Base-by-base conservation (phyloP, 2,113 vertebrate species). In the Petromus typicus region DNA sequence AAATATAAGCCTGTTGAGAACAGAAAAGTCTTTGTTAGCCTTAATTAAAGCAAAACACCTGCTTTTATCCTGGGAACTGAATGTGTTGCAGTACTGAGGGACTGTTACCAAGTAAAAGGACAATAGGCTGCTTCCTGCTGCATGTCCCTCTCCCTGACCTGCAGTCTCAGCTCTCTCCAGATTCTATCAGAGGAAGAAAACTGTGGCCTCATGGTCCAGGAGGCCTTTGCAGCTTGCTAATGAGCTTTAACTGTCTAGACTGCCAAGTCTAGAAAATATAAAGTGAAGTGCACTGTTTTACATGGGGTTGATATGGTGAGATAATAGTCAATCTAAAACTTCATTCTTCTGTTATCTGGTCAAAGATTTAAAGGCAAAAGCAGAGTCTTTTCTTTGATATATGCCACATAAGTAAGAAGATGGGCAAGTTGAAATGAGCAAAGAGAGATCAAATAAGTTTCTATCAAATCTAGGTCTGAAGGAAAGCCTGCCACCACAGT, bases 1-100 rank as follows among this genome's bases (percentile, higher is more conserved):
- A 97, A 98, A 96, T 90, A 96, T 59, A 96, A 97, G 75, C 56
- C 89, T 97, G 43, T 95, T 93, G 95, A 98, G 93, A 86, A 94
- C 79, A 54, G 61, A 9, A 61, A 67, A 87, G 61, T 93, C 94
- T 97, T 96, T 98, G 91, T 84, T 96, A 93, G 89, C 95, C 91
- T 98, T 98, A 98, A 98, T 98, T 98, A 98, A 97, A 98, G 96
- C 73, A 67, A 97, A 95, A 95, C 95, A 97, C 56, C 32, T 97
- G 96, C 94, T 96, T 97, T 97, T 94, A 93, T 94, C 94, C 94
- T 78, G 95, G 93, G 95, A 95, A 85, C 95, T 96, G 73, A 94
- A 92, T 83, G 48, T 93, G 40, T 96, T 96, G 97, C 82, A 90
- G 23, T 69, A 82, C 73, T 45, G 37, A 83, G 94, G 98, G 79